Conservation (phyloP, 2,797 vertebrate species). For the Argya squamiceps region DNA sequence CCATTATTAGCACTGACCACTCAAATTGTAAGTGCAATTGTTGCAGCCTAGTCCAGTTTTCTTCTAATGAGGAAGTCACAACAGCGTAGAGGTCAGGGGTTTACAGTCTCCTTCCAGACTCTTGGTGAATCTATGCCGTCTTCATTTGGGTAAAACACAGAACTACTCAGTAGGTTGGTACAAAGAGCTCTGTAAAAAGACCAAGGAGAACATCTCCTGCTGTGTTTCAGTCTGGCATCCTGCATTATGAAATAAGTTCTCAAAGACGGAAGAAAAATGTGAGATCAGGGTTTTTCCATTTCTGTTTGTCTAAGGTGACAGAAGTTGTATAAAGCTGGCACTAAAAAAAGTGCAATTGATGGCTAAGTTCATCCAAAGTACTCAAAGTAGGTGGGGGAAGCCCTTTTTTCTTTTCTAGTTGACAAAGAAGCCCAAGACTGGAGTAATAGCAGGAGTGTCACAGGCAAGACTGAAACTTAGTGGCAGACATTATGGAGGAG, state of each 20-base stretch:
- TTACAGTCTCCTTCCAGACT: neutral
- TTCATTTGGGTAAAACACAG: neutral
- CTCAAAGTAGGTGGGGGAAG: constrained; percentile 46
- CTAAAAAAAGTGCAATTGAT: constrained; percentile 20
- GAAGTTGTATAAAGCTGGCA: constrained; percentile 22
- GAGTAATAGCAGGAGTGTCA: neutral
- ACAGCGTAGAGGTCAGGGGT: neutral
- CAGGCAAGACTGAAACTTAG: neutral
- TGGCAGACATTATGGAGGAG: neutral
- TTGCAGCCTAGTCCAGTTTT: neutral
- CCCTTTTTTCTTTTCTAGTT: neutral
- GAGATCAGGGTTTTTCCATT: constrained; percentile 56
- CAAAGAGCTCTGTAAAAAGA: neutral
- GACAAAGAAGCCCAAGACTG: neutral
- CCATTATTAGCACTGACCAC: neutral
- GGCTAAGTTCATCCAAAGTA: constrained; percentile 22
- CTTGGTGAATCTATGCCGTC: neutral
- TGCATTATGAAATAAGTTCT: neutral
- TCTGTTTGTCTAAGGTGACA: constrained; percentile 56
- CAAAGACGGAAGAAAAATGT: constrained; percentile 22
- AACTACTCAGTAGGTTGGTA: neutral
- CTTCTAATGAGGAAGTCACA: neutral
- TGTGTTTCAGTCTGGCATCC: neutral
- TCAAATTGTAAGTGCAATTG: neutral
- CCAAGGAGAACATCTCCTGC: neutral